phyloP scores from a whole-genome alignment of 23 tunicate genomes.

The Trididemnum clinides region DNA sequence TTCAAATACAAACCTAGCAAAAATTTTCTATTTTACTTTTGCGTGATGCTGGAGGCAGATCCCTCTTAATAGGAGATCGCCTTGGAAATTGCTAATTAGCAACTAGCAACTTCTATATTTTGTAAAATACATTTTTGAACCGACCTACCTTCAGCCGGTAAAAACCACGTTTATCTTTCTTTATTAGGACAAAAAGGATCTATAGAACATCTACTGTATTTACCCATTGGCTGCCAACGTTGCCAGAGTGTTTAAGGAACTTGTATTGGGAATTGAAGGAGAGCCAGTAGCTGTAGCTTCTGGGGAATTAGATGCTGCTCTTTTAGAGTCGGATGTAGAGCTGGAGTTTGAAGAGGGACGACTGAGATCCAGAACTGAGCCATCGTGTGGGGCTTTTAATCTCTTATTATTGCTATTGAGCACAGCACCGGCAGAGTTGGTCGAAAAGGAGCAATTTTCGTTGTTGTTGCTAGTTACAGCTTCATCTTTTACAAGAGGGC shows the following conservation, averaged over 20 bases:
- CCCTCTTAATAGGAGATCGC: too few species aligned
- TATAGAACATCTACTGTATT: too few species aligned
- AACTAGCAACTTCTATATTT: too few species aligned
- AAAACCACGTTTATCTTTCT: too few species aligned
- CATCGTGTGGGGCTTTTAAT: neutral
- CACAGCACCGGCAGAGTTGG: neutral
- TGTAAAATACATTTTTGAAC: too few species aligned
- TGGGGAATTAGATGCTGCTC: neutral
- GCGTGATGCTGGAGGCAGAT: too few species aligned
- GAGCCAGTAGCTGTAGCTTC: neutral
- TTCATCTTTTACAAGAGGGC: neutral
- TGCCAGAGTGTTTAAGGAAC: neutral
- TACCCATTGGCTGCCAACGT: slow-evolving; percentile 3
- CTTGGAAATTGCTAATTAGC: too few species aligned
- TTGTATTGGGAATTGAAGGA: neutral
- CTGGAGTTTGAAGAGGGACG: slow-evolving; percentile 20
- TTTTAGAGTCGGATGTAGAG: neutral
- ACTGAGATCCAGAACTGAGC: neutral
- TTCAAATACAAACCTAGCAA: too few species aligned
- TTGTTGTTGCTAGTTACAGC: neutral
- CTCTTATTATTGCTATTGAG: neutral
- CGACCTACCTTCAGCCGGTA: too few species aligned
- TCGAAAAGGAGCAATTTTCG: neutral
- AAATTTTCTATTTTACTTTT: too few species aligned
- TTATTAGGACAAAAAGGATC: too few species aligned